Percentiles rank a stretch among this genome's conserved stretches.
Conservation (phyloP, 1,140 invertebrate species). For the Laupala kohalensis region DNA sequence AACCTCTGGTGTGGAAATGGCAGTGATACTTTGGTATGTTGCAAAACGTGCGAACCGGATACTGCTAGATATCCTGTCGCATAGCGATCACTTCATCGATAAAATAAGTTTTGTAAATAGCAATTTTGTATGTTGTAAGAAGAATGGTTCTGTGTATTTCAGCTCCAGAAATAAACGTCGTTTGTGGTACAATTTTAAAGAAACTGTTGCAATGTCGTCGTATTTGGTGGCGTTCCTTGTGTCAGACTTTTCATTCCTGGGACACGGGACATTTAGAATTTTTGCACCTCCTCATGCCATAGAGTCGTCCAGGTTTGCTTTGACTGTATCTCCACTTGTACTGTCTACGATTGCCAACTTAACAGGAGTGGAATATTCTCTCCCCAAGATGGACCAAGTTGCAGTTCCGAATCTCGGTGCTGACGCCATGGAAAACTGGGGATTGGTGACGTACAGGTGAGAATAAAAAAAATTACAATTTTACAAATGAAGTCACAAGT, state of each 20-base stretch:
- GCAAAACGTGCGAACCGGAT: too few species aligned
- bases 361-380: slow-evolving; percentile 7
- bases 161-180: not conserved
- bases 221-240: slow-evolving; percentile 61
- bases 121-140: too few species aligned
- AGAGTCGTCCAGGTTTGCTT: slow-evolving; percentile 60
- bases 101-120: too few species aligned
- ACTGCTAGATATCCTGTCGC: too few species aligned
- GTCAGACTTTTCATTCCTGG: slow-evolving; percentile 40
- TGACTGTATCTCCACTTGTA: slow-evolving; percentile 66
- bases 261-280: not conserved
- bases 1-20: too few species aligned
- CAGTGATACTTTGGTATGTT: too few species aligned
- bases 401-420: slow-evolving; percentile 38
- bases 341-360: not conserved
- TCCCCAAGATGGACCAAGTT: slow-evolving; percentile 23
- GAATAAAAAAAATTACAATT: not conserved
- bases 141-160: not conserved
- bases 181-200: slow-evolving; percentile 17
- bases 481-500: too few species aligned
- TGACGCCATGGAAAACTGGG: slow-evolving; percentile 51
- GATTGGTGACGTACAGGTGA: slow-evolving; percentile 34
- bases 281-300: slow-evolving; percentile 35
- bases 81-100: too few species aligned
- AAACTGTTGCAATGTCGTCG: slow-evolving; percentile 59